A percentile compares a stretch with the other conserved stretches of the same genome.
These are phyloP conservation scores for Meandrusa payeni DNA, from an alignment of 2,888 invertebrate species.

Conservation along the genomic window DNA sequence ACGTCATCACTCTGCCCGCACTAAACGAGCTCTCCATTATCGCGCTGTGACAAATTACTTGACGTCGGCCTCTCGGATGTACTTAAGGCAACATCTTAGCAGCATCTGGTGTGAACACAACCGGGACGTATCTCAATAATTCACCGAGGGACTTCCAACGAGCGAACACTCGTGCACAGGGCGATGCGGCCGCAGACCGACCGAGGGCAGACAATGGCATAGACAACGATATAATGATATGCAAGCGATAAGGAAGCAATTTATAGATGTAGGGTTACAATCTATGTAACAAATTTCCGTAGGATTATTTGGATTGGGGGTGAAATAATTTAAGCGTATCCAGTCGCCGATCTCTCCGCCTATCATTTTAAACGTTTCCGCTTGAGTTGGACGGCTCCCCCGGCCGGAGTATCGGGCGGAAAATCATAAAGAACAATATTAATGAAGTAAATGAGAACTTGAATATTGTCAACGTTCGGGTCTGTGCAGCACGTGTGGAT, in stretches of 20 bases:
- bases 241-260: constrained; percentile 24
- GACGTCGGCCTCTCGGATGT: constrained; percentile 58
- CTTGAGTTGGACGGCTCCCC: too few relatives aligned
- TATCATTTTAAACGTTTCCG: constrained; percentile 39
- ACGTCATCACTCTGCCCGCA: too few relatives aligned
- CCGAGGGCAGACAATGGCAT: constrained; percentile 2
- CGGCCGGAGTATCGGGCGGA: too few relatives aligned
- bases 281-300: constrained; percentile 19
- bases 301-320: constrained; percentile 21
- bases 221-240: constrained; percentile 19
- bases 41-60: constrained; percentile 64
- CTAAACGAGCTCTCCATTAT: constrained; percentile 62
- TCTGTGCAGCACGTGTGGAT: too few relatives aligned
- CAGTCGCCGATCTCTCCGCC: constrained; percentile 11
- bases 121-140: constrained; percentile 51
- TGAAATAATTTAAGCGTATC: constrained; percentile 21
- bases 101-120: constrained; percentile 27
- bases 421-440: too few relatives aligned
- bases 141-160: constrained; percentile 32
- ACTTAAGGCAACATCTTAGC: constrained; percentile 33
- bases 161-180: constrained; percentile 53
- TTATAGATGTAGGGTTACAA: constrained; percentile 23
- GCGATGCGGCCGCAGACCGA: constrained; percentile 24
- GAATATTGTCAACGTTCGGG: too few relatives aligned
- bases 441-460: too few relatives aligned